A percentile compares a stretch with the other conserved stretches of the same genome.
These are phyloP conservation scores for Cydia splendana DNA, from an alignment of 1,140 invertebrate species.

Conservation along the genomic window DNA sequence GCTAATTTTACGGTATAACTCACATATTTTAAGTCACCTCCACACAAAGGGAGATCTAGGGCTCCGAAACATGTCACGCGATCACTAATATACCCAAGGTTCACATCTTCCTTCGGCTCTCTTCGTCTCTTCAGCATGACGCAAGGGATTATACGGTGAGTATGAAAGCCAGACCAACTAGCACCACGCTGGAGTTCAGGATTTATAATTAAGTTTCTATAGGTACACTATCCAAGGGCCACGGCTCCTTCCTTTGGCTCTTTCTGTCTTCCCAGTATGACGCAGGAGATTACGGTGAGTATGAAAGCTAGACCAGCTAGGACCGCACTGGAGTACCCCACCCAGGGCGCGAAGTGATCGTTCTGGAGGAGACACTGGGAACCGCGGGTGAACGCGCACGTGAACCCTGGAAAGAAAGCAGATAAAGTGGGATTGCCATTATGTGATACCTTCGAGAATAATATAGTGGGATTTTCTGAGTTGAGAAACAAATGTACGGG, in stretches of 20 bases:
- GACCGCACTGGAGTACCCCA: background rate
- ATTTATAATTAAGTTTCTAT: background rate
- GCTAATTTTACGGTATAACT: too few species aligned
- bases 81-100: background rate
- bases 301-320: slow-evolving; percentile 10
- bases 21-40: too few species aligned
- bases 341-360: background rate
- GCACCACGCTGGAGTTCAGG: background rate
- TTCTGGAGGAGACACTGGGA: background rate
- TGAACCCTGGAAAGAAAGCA: background rate
- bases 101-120: background rate
- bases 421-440: too few species aligned
- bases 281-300: background rate
- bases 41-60: too few species aligned
- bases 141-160: background rate
- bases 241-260: background rate
- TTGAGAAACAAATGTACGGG: too few species aligned
- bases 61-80: too few species aligned
- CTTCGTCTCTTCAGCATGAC: background rate
- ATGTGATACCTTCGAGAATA: too few species aligned
- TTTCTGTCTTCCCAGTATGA: background rate
- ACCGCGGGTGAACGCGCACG: background rate
- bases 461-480: too few species aligned
- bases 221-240: background rate
- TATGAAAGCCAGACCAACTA: background rate